Evolutionary conservation across 2,888 invertebrate species (phyloP).

Genomic region (Perizoma flavofasciatum): DNA sequence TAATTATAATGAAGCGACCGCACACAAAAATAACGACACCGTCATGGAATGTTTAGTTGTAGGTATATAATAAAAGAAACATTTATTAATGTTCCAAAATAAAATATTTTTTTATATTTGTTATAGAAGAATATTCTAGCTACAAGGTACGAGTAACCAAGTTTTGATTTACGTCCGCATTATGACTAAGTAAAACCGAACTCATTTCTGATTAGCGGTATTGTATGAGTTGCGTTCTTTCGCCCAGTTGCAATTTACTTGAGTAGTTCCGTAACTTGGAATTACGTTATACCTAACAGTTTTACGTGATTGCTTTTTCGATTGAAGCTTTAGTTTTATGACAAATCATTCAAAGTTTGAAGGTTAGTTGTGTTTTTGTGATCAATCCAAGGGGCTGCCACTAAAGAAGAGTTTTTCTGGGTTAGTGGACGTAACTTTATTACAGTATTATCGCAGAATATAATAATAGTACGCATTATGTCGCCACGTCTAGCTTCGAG

Average conservation of each 20-base stretch:
- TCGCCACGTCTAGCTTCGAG: too few relatives aligned
- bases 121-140: conserved; percentile 5
- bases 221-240: conserved; percentile 24
- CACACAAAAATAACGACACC: too few relatives aligned
- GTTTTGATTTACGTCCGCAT: conserved; percentile 32
- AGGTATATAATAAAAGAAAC: too few relatives aligned
- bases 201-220: conserved; percentile 33
- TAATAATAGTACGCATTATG: too few relatives aligned
- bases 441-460: too few relatives aligned
- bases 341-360: conserved; percentile 1
- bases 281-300: conserved; percentile 12
- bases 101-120: too few relatives aligned
- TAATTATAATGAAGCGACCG: too few relatives aligned
- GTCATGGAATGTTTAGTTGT: too few relatives aligned
- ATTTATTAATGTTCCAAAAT: too few relatives aligned
- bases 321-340: conserved; percentile 12
- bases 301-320: conserved; percentile 17
- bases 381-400: neutral
- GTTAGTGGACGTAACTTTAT: too few relatives aligned
- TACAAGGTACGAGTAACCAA: conserved; percentile 12
- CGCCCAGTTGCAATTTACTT: conserved; percentile 26
- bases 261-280: conserved; percentile 21
- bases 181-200: conserved; percentile 31
- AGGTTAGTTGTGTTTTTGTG: neutral
- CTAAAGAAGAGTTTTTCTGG: too few relatives aligned